Evolutionary conservation across 2,113 vertebrate genomes (phyloP), one percentile per base, ranked within the genome.

Genomic region (Australoheros scitulus): DNA sequence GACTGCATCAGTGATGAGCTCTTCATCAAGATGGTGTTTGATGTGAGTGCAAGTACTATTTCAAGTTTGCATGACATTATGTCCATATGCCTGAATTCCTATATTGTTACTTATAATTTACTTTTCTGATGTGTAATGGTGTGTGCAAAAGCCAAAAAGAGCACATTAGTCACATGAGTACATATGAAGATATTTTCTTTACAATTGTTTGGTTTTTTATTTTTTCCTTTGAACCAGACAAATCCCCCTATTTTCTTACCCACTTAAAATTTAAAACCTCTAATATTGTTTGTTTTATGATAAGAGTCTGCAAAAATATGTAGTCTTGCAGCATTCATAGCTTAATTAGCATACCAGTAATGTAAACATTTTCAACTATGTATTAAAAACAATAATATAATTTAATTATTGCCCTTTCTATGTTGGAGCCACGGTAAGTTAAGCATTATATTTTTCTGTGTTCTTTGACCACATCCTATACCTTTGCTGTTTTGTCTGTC

Each of bases 1-100:
- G 97, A 98, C 86, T 96, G 97, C 18, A 92, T 99, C 92, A 97
- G 96, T 47, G 97, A 99, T 61, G 97, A 99, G 94, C 96, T 99
- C 94, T 97, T 97, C 92, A 96, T 96, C 77, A 97, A 99, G 93
- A 97, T 96, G 88, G 72, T 99, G 74, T 99, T 99, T 92, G 97
- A 98, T 77, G 98, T 99, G 95, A 99, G 97, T 98, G 43, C 32
- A 72, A 72, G 26, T 55, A 55, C 26, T 55, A 2, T 55, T 52
- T 72, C 18, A 47, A 72, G 43, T 55, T 72, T 72, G 18, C 26
- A 11, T 29, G 41, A 70, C 47, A 70, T 20, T 50, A 29, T 70
- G 24, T 29, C 43, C 24, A 70, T 50, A 50, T 70, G 18, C 64
- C 41, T 4, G 43, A 47, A 47, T 70, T 52, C 9, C 29, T 70